Percentiles rank a stretch among this genome's conserved stretches.
phyloP scores from a whole-genome alignment of 1,140 invertebrate genomes.

The Drosophila chauvacae region DNA sequence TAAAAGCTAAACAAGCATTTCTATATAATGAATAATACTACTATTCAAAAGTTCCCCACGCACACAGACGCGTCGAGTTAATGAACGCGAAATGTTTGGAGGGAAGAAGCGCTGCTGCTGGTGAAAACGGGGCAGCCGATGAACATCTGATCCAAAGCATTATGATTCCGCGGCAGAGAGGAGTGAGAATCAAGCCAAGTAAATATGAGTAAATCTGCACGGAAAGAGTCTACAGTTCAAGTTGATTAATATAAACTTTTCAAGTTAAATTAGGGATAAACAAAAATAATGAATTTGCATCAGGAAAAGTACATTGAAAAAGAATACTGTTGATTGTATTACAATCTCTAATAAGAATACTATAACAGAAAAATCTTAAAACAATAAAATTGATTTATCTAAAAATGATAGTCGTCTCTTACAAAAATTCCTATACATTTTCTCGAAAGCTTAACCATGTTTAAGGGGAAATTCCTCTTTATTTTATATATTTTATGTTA shows the following conservation, averaged over 20 bases:
- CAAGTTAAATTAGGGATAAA: not conserved
- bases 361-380: too few relatives aligned
- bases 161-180: conserved; percentile 40
- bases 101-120: conserved; percentile 3
- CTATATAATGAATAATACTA: conserved; percentile 59
- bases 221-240: not conserved
- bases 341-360: not conserved
- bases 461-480: not conserved
- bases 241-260: not conserved
- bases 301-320: not conserved
- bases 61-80: conserved; percentile 44
- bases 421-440: not conserved
- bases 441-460: accelerated
- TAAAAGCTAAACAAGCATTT: conserved; percentile 42
- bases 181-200: conserved; percentile 10
- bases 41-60: conserved; percentile 36
- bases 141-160: conserved; percentile 69
- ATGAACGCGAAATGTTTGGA: conserved; percentile 69
- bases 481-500: not conserved
- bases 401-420: too few relatives aligned
- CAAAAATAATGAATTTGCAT: not conserved
- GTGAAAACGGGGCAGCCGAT: conserved; percentile 16
- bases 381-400: too few relatives aligned
- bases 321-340: too few relatives aligned
- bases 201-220: conserved; percentile 11